Conservation (phyloP, 2,797 vertebrate genomes). For the Helicolenus hilgendorfi region DNA sequence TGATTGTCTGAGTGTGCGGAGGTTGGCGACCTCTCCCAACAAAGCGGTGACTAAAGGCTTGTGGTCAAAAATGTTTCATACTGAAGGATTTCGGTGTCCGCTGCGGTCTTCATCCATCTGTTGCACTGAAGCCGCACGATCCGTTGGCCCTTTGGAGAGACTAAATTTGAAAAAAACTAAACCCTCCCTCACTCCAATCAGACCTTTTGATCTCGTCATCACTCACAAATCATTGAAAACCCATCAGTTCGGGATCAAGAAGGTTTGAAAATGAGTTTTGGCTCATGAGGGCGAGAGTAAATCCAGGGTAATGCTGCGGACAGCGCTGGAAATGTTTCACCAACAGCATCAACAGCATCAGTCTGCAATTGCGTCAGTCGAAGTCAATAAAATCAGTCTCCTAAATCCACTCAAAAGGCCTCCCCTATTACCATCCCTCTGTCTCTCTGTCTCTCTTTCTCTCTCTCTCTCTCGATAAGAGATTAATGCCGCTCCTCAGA, state of each 20-base stretch:
- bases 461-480: constrained; percentile 53
- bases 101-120: constrained; percentile 7
- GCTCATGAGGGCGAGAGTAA: constrained; percentile 33
- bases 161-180: constrained; percentile 18
- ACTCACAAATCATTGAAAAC: constrained; percentile 49
- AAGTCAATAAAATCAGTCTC: constrained; percentile 77
- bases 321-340: constrained; percentile 60
- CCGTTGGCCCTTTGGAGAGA: background rate
- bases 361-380: constrained; percentile 50
- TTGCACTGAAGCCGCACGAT: background rate
- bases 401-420: constrained; percentile 71
- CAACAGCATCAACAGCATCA: constrained; percentile 57
- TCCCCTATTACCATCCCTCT: constrained; percentile 51
- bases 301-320: constrained; percentile 31
- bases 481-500: constrained; percentile 70
- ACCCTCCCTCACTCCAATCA: constrained; percentile 7
- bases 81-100: constrained; percentile 6
- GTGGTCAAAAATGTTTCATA: constrained; percentile 6
- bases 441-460: constrained; percentile 48
- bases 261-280: constrained; percentile 54
- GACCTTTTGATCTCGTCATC: constrained; percentile 46
- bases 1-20: constrained; percentile 67
- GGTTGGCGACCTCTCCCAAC: constrained; percentile 58
- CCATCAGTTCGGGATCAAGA: constrained; percentile 34
- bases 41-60: constrained; percentile 45